phyloP scores from a whole-genome alignment of 2,797 vertebrate genomes.

The Sternotherus odoratus region DNA sequence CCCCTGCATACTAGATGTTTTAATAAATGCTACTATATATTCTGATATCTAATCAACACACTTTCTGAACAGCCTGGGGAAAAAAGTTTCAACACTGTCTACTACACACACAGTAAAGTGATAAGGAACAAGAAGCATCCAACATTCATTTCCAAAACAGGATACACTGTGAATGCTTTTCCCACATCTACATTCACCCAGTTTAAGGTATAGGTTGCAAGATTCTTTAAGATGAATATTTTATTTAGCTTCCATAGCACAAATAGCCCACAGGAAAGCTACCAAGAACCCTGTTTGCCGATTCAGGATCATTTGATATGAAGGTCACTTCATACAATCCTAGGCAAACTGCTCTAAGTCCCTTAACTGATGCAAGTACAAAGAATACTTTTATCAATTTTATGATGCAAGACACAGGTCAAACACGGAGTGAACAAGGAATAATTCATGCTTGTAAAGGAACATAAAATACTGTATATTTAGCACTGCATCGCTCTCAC shows the following conservation, averaged over 20 bases:
- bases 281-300: neutral
- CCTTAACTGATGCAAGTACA: constrained; percentile 51
- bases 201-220: constrained; percentile 36
- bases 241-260: constrained; percentile 68
- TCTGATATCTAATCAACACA: constrained; percentile 27
- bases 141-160: constrained; percentile 4
- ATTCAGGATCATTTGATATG: constrained; percentile 54
- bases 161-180: constrained; percentile 14
- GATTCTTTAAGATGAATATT: constrained; percentile 45
- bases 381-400: constrained; percentile 20
- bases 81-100: constrained; percentile 33
- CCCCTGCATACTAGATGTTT: constrained; percentile 15
- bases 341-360: constrained; percentile 53
- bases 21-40: constrained; percentile 24
- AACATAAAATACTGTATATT: neutral
- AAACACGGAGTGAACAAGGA: neutral
- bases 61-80: constrained; percentile 11
- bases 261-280: constrained; percentile 74
- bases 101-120: constrained; percentile 18
- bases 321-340: constrained; percentile 46
- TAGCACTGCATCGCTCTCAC: neutral
- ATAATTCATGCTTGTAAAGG: constrained; percentile 2
- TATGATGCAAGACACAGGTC: constrained; percentile 19
- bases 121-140: constrained; percentile 43
- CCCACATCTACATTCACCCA: neutral